Conservation (phyloP, 2,888 invertebrate genomes). For the Agonopterix subpropinquella region DNA sequence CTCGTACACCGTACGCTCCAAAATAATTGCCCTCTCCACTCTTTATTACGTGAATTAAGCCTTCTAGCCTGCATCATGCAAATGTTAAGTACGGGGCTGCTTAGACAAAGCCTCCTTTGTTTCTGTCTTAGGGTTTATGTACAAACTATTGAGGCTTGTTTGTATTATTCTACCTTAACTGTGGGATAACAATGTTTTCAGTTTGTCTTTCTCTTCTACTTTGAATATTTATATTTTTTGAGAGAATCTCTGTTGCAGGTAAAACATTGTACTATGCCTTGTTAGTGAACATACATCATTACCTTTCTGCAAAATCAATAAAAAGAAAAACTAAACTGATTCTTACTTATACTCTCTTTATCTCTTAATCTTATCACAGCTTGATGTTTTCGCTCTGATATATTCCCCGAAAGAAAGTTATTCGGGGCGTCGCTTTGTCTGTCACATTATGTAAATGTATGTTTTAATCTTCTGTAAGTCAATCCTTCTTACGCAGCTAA, state of each 20-base stretch:
- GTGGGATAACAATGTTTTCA: too few species aligned
- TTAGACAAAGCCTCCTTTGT: slow-evolving; percentile 39
- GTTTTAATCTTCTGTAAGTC: slow-evolving; percentile 46
- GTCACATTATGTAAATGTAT: slow-evolving; percentile 48
- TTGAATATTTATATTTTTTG: too few species aligned
- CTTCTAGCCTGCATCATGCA: slow-evolving; percentile 51
- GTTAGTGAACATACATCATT: too few species aligned
- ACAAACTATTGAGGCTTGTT: too few species aligned
- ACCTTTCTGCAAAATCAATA: too few species aligned
- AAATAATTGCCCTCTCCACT: slow-evolving; percentile 48
- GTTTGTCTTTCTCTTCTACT: too few species aligned
- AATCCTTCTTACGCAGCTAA: slow-evolving; percentile 29
- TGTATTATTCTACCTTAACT: not conserved
- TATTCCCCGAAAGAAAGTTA: slow-evolving; percentile 23
- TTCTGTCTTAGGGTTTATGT: slow-evolving; percentile 10
- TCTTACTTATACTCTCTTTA: not conserved
- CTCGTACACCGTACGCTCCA: slow-evolving; percentile 28
- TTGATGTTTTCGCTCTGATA: slow-evolving; percentile 3
- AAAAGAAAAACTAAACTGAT: too few species aligned
- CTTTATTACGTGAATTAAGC: slow-evolving; percentile 35
- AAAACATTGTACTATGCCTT: too few species aligned
- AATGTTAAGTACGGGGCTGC: slow-evolving; percentile 28
- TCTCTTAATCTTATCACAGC: not conserved
- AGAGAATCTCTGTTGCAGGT: too few species aligned
- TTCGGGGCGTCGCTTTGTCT: slow-evolving; percentile 51